Conservation (phyloP, 37 sponge, comb jelly and placozoan genomes). For the Diacarnus erythraeanus region DNA sequence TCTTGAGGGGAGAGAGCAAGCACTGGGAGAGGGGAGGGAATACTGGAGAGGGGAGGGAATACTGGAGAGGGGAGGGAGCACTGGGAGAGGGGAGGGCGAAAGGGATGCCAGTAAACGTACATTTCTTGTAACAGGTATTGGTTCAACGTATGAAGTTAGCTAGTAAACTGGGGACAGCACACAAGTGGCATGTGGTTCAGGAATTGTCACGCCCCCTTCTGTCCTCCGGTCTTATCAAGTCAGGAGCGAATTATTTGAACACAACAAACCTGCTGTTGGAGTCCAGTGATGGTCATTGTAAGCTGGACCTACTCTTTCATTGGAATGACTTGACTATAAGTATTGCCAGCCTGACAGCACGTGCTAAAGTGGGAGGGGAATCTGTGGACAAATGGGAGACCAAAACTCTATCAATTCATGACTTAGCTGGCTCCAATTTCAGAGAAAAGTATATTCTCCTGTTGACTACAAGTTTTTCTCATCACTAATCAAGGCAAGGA, state of each 20-base stretch:
- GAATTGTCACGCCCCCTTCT: constrained; percentile 19
- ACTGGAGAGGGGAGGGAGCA: background rate
- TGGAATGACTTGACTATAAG: background rate
- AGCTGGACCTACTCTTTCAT: background rate
- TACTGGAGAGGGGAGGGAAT: background rate
- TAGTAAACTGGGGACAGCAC: constrained; percentile 10
- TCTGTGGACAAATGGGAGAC: background rate
- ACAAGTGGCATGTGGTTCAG: constrained; percentile 52
- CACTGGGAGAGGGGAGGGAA: background rate
- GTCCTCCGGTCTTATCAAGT: constrained; percentile 16
- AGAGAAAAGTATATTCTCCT: background rate
- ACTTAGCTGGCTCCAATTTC: background rate
- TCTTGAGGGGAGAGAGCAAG: too few relatives aligned
- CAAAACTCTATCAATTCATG: background rate
- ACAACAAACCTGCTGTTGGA: constrained; percentile 54
- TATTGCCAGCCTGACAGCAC: background rate
- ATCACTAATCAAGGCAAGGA: too few relatives aligned
- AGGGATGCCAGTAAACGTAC: too few relatives aligned
- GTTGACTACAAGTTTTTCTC: too few relatives aligned
- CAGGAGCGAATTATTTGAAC: background rate
- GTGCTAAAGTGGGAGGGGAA: background rate
- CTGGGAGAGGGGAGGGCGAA: background rate
- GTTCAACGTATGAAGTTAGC: constrained; percentile 28
- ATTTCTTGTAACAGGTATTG: constrained; percentile 45
- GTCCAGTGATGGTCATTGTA: constrained; percentile 27